phyloP scores from a whole-genome alignment of 2,113 vertebrate species.

The Indicator maculatus region DNA sequence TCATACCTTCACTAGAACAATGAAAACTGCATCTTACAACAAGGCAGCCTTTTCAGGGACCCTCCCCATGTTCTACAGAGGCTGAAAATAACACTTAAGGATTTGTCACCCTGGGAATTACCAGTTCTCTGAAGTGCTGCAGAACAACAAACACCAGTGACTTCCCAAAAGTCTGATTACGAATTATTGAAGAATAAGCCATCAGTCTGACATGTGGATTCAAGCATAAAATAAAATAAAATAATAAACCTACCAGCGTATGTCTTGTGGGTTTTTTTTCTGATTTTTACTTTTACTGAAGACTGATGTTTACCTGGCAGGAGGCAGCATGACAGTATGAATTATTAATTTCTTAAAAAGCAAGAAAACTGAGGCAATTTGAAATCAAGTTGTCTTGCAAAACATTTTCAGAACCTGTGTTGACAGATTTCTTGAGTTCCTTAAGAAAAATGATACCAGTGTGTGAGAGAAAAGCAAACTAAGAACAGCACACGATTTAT shows the following conservation, averaged over 20 bases:
- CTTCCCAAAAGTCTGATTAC: neutral
- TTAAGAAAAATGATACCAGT: neutral
- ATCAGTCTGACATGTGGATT: neutral
- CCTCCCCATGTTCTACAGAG: neutral
- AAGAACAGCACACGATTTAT: accelerated
- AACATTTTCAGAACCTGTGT: neutral
- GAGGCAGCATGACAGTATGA: neutral
- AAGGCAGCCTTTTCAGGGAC: neutral
- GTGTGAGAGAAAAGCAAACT: neutral
- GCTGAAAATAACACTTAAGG: neutral
- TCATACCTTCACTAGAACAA: neutral
- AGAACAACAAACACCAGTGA: neutral
- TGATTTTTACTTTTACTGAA: neutral
- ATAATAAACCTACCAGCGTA: neutral
- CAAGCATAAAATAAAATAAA: neutral
- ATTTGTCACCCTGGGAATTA: neutral
- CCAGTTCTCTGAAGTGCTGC: neutral
- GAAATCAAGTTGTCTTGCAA: neutral
- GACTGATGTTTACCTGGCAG: neutral
- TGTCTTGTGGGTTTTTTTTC: neutral
- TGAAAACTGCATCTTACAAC: neutral
- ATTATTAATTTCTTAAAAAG: neutral
- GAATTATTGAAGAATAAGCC: neutral
- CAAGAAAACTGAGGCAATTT: neutral
- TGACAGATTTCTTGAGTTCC: neutral